Percentiles rank a stretch among this genome's conserved stretches.
Evolutionary conservation across 2,113 vertebrate species (phyloP).

Genomic region (Xiphorhynchus elegans): DNA sequence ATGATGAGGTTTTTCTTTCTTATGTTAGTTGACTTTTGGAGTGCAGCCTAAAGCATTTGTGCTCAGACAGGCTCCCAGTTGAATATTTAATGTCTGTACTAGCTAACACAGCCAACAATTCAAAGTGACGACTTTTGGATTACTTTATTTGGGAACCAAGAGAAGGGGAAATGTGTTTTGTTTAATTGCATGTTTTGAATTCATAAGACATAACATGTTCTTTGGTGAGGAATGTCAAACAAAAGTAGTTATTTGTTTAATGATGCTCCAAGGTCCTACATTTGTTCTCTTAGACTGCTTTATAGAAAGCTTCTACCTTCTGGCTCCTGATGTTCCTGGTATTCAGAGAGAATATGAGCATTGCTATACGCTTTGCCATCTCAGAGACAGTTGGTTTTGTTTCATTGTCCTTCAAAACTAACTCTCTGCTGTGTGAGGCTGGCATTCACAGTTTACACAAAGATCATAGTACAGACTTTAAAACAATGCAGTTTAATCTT

Average conservation of each 20-base stretch:
- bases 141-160: background rate
- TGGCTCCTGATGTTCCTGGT: background rate
- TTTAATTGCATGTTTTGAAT: conserved; percentile 33
- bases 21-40: background rate
- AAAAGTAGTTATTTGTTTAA: conserved; percentile 21
- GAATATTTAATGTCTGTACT: background rate
- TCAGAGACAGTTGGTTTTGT: background rate
- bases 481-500: background rate
- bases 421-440: background rate
- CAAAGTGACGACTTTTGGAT: background rate
- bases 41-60: background rate
- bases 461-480: background rate
- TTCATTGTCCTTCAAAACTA: background rate
- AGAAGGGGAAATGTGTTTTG: background rate
- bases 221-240: conserved; percentile 19
- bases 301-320: background rate
- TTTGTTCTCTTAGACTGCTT: conserved; percentile 16
- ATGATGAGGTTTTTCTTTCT: background rate
- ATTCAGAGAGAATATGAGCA: background rate
- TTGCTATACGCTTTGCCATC: background rate
- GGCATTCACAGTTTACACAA: background rate
- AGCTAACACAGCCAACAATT: background rate
- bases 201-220: background rate
- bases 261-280: background rate
- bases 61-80: background rate